Evolutionary conservation across 2,888 invertebrate species (phyloP), one percentile per base, ranked within the genome.

Genomic region (Amphipyra tragopoginis): DNA sequence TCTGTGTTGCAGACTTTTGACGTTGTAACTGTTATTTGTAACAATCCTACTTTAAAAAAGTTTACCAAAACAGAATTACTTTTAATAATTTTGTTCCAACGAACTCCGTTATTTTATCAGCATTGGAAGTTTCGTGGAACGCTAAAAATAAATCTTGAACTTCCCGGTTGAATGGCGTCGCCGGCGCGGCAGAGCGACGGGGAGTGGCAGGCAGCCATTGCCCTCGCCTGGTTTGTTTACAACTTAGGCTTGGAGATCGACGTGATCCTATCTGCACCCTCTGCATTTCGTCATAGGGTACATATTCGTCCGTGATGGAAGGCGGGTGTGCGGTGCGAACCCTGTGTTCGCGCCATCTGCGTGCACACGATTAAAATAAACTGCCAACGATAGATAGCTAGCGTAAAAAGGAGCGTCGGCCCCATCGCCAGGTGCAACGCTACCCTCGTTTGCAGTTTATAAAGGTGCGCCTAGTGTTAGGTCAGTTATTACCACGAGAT

Each of bases 131-230:
- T 79, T 90, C 86, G 84, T 89, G 83, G 87, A 90, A 90, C 85
- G 86, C 93, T 94, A 94, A 93, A 94, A 93, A 94, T 94, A 94
- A 92, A 92, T 90, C 84, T 86, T 93, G 90, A 92, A 94, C 92
- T 94, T 94, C 93, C 94, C 93, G 93, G 94, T 94, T 94, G 93
- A 94, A 94, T 94, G 93, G 94, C 93, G 94, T 92, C 87, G 90
- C 77, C 82, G 85, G 78, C 72, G 83, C 85, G 84, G 86, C 73
- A 83, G 80, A 80, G 89, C 80, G 92, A 21, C 91, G 93, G 93
- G 93, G 93, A 90, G 92, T 86, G 91, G 90, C 89, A 80, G 86
- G 87, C 93, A 93, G 94, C 90, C 93, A 94, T 93, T 94, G 94
- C 93, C 93, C 94, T 93, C 94, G 79, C 88, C 87, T 89, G 90